Evolutionary conservation across 2,888 invertebrate species (phyloP), one percentile per base, ranked within the genome.

Genomic region (Phrixothrix hirtus): DNA sequence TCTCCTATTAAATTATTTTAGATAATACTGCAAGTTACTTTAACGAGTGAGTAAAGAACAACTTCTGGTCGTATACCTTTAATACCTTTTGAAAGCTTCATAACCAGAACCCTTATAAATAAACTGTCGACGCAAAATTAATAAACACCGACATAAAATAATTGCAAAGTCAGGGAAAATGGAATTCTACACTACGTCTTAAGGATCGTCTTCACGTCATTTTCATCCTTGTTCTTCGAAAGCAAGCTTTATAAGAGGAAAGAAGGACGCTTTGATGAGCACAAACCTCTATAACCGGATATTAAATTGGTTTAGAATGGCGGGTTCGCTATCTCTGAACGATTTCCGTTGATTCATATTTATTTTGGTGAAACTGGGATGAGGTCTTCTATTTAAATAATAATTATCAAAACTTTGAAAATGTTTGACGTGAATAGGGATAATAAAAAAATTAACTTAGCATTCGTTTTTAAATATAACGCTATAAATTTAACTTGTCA

Each of bases 221-320:
- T 21, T 36, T 35, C 30, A 10, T 51, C 51, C 34, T 51, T 51
- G 44, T 51, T 45, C 38, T 29, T 30, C 15, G 11, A 17, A 30
- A 15, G 13, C 7, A 21, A 42, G 38, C 17, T 10, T 16, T 13
- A 36, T 26, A 10, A 26, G n/a, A n/a, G n/a, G 16, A n/a, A 43
- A 49, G 37, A 49, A 49, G 27, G 49, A 49, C 13, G 36, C 13
- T 31, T 10, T 36, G 25, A 27, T 11, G 32, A 43, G 37, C 35
- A 36, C 43, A 37, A 32, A 41, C 37, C 43, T 36, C 55, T 46
- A 60, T 65, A 64, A 66, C 64, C 63, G 66, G 65, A 67, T 67
- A 67, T 67, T 66, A 66, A 68, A 68, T 67, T 67, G 68, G 66
- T 63, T 65, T 61, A 59, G 59, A 64, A 66, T 66, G 58, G 65